These are phyloP conservation scores for Glyphotaelius pellucidus DNA, from an alignment of 2,888 invertebrate species.

Conservation along the genomic window DNA sequence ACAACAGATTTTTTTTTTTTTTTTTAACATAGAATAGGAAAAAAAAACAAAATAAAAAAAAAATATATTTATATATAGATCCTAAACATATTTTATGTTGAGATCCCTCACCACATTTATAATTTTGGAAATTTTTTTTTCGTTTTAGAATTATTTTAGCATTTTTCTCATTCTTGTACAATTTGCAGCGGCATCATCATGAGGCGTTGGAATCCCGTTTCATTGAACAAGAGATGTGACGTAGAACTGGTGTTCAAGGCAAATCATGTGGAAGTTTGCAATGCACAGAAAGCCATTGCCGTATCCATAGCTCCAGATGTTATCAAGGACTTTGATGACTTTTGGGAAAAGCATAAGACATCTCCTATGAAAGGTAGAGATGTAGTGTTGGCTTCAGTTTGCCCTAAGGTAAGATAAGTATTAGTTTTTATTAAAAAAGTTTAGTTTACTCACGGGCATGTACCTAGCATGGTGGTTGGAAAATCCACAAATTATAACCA, in stretches of 20 bases:
- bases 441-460: too few species aligned
- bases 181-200: slow-evolving; percentile 84
- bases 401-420: slow-evolving; percentile 80
- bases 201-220: slow-evolving; percentile 83
- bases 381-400: slow-evolving; percentile 86
- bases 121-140: too few species aligned
- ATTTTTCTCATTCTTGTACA: neutral
- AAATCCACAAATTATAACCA: too few species aligned
- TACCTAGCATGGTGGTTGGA: too few species aligned
- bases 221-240: slow-evolving; percentile 79
- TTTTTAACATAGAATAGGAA: too few species aligned
- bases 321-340: slow-evolving; percentile 82
- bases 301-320: slow-evolving; percentile 81
- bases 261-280: slow-evolving; percentile 84
- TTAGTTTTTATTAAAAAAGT: too few species aligned
- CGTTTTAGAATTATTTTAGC: too few species aligned
- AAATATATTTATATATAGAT: too few species aligned
- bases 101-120: too few species aligned
- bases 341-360: slow-evolving; percentile 82
- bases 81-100: too few species aligned
- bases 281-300: slow-evolving; percentile 73
- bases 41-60: too few species aligned
- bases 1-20: too few species aligned
- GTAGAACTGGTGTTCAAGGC: slow-evolving; percentile 85
- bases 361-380: slow-evolving; percentile 86